Evolutionary conservation across 2,113 vertebrate species (phyloP).

Genomic region (Hylia prasina): DNA sequence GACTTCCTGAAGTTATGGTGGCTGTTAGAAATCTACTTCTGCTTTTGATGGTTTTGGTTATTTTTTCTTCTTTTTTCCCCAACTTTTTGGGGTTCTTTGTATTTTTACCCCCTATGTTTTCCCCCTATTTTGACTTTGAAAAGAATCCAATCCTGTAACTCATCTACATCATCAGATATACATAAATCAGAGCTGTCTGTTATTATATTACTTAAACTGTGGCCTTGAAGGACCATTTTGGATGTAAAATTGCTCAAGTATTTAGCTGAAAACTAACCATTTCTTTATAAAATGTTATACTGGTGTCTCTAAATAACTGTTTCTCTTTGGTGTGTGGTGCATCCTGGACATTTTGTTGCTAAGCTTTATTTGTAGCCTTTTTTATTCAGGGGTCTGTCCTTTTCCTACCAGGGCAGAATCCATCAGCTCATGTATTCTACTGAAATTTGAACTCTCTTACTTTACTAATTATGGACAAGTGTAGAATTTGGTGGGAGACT

Average conservation of each 20-base stretch:
- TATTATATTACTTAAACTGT: neutral
- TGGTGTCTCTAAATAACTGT: neutral
- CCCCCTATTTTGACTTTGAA: neutral
- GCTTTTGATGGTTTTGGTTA: neutral
- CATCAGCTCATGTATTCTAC: neutral
- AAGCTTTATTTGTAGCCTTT: neutral
- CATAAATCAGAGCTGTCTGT: neutral
- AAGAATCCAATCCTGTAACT: neutral
- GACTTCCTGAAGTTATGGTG: neutral
- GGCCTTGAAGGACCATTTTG: neutral
- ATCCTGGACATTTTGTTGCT: neutral
- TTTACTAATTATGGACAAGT: neutral
- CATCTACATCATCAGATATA: neutral
- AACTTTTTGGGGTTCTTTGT: neutral
- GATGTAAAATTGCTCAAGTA: neutral
- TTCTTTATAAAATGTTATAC: neutral
- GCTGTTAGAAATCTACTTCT: neutral
- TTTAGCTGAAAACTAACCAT: neutral
- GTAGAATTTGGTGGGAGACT: neutral
- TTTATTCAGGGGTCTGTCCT: neutral
- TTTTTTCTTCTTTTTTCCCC: neutral
- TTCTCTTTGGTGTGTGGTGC: neutral
- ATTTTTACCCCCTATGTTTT: fast-evolving
- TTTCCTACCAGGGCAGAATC: neutral
- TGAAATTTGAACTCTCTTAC: neutral